Conservation (phyloP, 2,113 vertebrate genomes). For the Thymallus thymallus region DNA sequence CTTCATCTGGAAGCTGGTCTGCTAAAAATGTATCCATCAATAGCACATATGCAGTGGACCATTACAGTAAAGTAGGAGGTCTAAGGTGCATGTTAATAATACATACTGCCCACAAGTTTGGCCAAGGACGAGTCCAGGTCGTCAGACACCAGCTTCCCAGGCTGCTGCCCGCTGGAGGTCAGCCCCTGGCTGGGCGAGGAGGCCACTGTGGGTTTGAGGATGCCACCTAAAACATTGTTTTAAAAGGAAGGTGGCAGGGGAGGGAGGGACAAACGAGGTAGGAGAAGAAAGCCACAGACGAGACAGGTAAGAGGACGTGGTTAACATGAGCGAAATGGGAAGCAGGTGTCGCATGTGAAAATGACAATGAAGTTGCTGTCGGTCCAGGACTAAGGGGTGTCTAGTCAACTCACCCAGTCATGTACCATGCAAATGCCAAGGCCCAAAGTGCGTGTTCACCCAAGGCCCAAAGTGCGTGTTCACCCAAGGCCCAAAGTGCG, state of each 20-base stretch:
- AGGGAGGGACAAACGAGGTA: constrained; percentile 25
- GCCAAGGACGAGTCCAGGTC: constrained; percentile 94
- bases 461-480: constrained; percentile 51
- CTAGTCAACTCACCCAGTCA: constrained; percentile 74
- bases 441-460: constrained; percentile 45
- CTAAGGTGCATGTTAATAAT: constrained; percentile 10
- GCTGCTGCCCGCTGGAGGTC: constrained; percentile 77
- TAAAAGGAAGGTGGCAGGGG: constrained; percentile 19
- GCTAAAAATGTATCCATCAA: not conserved
- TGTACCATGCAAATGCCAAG: constrained; percentile 76
- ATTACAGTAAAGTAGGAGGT: no score
- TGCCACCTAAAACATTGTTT: constrained; percentile 90
- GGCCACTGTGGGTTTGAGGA: constrained; percentile 93
- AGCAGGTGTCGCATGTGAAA: constrained; percentile 1
- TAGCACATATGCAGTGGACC: no score
- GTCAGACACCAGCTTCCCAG: constrained; percentile 87
- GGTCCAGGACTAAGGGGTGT: constrained; percentile 12
- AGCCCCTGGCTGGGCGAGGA: constrained; percentile 86
- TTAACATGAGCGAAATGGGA: constrained; percentile 43
- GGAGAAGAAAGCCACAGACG: not conserved
- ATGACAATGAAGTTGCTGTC: constrained; percentile 12
- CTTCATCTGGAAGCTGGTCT: not conserved
- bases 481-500: constrained; percentile 56
- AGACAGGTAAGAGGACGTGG: constrained; percentile 15
- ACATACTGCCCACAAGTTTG: constrained; percentile 96